Base-by-base conservation (phyloP, 2,797 vertebrate genomes). In the Holocentrus rufus region DNA sequence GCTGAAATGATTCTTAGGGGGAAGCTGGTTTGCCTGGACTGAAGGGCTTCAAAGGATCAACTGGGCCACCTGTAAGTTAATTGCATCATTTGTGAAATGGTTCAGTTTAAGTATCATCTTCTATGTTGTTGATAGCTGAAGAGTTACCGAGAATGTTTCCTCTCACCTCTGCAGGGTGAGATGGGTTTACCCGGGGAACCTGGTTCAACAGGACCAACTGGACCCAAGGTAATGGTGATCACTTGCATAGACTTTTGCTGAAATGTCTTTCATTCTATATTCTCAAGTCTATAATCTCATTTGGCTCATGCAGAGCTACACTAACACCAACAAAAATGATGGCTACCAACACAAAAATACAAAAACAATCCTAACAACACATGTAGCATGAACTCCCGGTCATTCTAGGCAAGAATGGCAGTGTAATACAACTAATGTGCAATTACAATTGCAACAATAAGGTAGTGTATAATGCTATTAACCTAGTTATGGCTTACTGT, bases 11-110 rank as follows among this genome's bases (percentile, higher is more conserved):
- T 74, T 85, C 31, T 85, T 4, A 81, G 98, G 98, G 98, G 82
- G 96, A 97, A 85, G 61, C 59, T 82, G 98, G 98, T 79, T 86
- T 83, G 9, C 83, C 92, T 22, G 98, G 97, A 87, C 86, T 89
- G 46, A 93, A 92, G 69, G 98, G 98, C 76, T 84, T 92, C 55
- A 95, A 91, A 88, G 98, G 98, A 67, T 87, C 86, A 9, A 64
- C 89, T 18, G 98, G 97, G 61, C 89, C 89, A 65, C 84, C 89
- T 81, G 98, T 99, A 91, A 91, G 96, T 94, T 69, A 2, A 55
- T 30, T 65, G 8, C 46, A 71, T 72, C 53, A 44, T 61, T 36
- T 61, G 0, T 50, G 2, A 9, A 14, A 5, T 23, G 6, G 2
- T 61, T 31, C 25, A 36, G 9, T 22, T 6, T 14, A 18, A 15